Conservation (phyloP, 2,888 invertebrate species). For the Polietes domitor region DNA sequence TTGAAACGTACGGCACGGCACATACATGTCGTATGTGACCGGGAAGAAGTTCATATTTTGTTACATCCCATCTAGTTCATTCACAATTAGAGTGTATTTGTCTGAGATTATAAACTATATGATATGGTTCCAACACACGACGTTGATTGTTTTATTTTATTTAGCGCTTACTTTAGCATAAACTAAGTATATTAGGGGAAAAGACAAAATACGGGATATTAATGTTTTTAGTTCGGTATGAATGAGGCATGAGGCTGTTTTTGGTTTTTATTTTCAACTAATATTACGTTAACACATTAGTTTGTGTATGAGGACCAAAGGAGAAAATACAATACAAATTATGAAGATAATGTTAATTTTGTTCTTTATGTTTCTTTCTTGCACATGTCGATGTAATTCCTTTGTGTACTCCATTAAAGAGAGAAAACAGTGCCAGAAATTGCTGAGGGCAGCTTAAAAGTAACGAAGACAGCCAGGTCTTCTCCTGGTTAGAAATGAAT, state of each 20-base stretch:
- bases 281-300: slow-evolving; percentile 46
- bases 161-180: too few species aligned
- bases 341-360: slow-evolving; percentile 22
- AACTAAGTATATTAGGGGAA: too few species aligned
- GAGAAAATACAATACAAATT: slow-evolving; percentile 5
- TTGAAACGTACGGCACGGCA: too few species aligned
- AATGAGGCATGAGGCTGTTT: slow-evolving; percentile 18
- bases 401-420: neutral
- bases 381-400: neutral
- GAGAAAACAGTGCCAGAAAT: neutral
- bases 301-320: slow-evolving; percentile 19
- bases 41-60: too few species aligned
- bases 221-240: neutral
- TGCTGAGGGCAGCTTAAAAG: slow-evolving; percentile 26
- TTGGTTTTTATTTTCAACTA: slow-evolving; percentile 37
- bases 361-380: neutral
- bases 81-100: too few species aligned
- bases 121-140: too few species aligned
- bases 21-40: too few species aligned
- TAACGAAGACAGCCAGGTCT: slow-evolving; percentile 3
- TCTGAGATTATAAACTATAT: too few species aligned
- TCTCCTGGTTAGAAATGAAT: slow-evolving; percentile 19
- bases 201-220: neutral
- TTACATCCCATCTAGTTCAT: too few species aligned
- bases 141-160: too few species aligned